Percentiles rank a stretch among this genome's conserved stretches.
These are phyloP conservation scores for Anolis sagrei DNA, from an alignment of 2,113 vertebrate genomes.

Conservation along the genomic window DNA sequence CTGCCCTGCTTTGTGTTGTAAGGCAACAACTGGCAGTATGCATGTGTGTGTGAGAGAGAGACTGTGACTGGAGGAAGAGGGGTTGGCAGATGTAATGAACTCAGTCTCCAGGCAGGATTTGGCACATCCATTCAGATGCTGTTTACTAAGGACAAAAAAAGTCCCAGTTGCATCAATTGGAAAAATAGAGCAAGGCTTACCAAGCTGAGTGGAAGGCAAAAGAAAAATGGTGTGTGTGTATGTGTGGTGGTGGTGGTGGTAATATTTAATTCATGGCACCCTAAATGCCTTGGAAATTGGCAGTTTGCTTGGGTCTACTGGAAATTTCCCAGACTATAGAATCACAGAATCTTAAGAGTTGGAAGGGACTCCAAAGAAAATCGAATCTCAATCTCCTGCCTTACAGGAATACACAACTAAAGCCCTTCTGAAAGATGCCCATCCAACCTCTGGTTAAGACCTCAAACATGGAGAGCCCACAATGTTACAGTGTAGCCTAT, in stretches of 20 bases:
- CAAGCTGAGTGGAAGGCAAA: conserved; percentile 21
- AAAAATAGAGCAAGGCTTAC: background rate
- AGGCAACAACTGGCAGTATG: background rate
- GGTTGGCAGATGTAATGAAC: background rate
- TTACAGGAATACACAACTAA: too few relatives aligned
- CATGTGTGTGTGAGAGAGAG: background rate
- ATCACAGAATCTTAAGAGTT: too few relatives aligned
- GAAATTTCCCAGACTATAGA: too few relatives aligned
- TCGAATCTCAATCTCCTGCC: too few relatives aligned
- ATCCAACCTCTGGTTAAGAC: too few relatives aligned
- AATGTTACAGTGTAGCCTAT: too few relatives aligned
- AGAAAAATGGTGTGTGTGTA: conserved; percentile 9
- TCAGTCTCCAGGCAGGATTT: conserved; percentile 15
- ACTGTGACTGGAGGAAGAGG: too few relatives aligned
- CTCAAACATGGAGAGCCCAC: too few relatives aligned
- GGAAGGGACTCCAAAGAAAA: too few relatives aligned
- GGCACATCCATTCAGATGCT: conserved; percentile 21
- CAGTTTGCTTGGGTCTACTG: too few relatives aligned
- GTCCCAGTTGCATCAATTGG: background rate
- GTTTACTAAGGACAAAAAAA: conserved; percentile 42
- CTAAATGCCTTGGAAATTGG: conserved; percentile 7
- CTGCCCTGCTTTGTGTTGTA: conserved; percentile 23
- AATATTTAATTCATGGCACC: too few relatives aligned
- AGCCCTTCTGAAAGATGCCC: too few relatives aligned
- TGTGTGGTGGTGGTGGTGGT: background rate